Evolutionary conservation across 1,140 invertebrate genomes (phyloP), one percentile per base, ranked within the genome.

Genomic region (Myzus persicae): DNA sequence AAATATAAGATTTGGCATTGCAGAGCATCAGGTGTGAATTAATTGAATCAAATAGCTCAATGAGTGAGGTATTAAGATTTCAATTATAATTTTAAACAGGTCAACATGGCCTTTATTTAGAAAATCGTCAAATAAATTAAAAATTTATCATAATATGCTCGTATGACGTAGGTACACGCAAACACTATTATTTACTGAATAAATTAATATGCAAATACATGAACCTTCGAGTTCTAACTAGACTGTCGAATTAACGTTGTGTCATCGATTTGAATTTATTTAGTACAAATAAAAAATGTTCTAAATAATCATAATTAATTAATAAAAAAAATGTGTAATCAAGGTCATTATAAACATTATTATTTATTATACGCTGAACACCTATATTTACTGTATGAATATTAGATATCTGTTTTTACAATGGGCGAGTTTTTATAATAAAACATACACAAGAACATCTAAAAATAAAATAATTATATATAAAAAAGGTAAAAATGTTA

Each of bases 71-170:
- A 67, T 67, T 67, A 67, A 59, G 59, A 67, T 67, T 59, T 31
- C 1, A 67, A 67, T 67, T n/a, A 67, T n/a, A 67, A 67, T 67
- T 67, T 67, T 67, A 67, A 67, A 67, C 31, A 67, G 31, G 59
- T 67, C 59, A 54, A 36, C 6, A 11, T 38, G 36, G 87, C 22
- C 36, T 51, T 51, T 51, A 89, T 38, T 89, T 5, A 89, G 9
- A 89, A 89, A 89, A 38, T 85, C 8, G 9, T 89, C 11, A 87
- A 46, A 48, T 87, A 46, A 87, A 46, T 87, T 44, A 87, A 87
- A 87, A n/a, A 46, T 11, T 11, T 2, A 87, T 85, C 59, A 67
- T 42, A 84, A 42, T 26, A 40, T 40, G 44, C 20, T 48, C 31
- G 9, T 87, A 46, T 87, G 11, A 22, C 46, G 46, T 38, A 46